phyloP scores from a whole-genome alignment of 2,888 invertebrate genomes.

The Andrena bucephala region DNA sequence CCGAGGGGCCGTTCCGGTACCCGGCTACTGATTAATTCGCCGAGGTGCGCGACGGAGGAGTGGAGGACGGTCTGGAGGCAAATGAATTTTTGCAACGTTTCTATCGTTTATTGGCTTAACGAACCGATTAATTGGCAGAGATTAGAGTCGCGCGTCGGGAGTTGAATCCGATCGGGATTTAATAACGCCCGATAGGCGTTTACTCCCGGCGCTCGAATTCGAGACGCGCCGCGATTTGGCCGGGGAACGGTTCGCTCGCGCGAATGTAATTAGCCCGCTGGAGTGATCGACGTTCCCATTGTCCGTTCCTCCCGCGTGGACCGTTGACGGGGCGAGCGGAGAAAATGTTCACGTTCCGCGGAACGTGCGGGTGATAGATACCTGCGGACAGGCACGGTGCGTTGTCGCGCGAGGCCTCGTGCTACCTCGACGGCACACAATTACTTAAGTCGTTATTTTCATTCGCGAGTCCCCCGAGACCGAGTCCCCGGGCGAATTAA shows the following conservation, averaged over 20 bases:
- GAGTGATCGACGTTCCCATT: conserved; percentile 55
- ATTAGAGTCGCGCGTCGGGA: conserved; percentile 25
- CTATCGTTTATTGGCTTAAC: conserved; percentile 23
- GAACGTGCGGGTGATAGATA: neutral
- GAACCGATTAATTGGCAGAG: conserved; percentile 24
- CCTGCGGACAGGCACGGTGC: neutral
- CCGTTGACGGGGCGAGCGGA: conserved; percentile 19
- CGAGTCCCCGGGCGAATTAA: neutral
- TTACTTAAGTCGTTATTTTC: conserved; percentile 26
- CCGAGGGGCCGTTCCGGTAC: neutral
- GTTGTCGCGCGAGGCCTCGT: conserved; percentile 9
- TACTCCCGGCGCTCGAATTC: neutral
- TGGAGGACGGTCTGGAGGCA: neutral
- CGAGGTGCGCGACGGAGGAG: neutral
- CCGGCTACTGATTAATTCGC: neutral
- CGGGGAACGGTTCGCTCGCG: conserved; percentile 31
- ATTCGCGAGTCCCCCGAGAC: neutral
- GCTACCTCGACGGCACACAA: conserved; percentile 5
- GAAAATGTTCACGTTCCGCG: conserved; percentile 43
- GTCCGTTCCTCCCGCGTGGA: conserved; percentile 41
- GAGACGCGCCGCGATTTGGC: conserved; percentile 12
- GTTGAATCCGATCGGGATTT: conserved; percentile 32
- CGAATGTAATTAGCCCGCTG: conserved; percentile 58
- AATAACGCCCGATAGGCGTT: conserved; percentile 26
- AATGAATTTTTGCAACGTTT: conserved; percentile 25